phyloP scores from a whole-genome alignment of 2,113 vertebrate genomes.

The Platysteira castanea region DNA sequence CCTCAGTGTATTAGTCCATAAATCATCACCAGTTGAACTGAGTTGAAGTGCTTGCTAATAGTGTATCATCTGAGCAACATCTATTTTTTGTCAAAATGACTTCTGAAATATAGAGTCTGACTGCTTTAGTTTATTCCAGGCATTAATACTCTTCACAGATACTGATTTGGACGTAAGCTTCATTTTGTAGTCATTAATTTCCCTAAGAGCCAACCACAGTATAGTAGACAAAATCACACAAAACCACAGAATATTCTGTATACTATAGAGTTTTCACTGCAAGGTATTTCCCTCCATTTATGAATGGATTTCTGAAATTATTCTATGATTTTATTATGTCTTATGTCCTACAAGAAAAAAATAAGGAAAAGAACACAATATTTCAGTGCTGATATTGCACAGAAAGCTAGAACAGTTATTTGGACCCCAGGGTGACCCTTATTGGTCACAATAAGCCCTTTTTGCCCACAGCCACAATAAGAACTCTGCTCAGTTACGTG shows the following conservation, averaged over 20 bases:
- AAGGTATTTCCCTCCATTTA: neutral
- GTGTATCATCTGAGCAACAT: neutral
- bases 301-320: neutral
- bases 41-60: neutral
- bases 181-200: neutral
- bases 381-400: neutral
- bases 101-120: neutral
- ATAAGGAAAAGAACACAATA: neutral
- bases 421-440: neutral
- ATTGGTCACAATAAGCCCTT: neutral
- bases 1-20: neutral
- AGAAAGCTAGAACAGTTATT: neutral
- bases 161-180: neutral
- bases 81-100: neutral
- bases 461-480: neutral
- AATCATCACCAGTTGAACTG: neutral
- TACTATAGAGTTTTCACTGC: neutral
- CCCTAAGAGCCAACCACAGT: neutral
- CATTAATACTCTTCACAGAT: neutral
- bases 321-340: neutral
- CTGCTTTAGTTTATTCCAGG: neutral
- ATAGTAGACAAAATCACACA: neutral
- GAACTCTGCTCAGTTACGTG: neutral
- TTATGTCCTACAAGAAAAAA: neutral
- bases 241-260: neutral